Evolutionary conservation across 2,113 vertebrate genomes (phyloP), one percentile per base, ranked within the genome.

Genomic region (Neopipo cinnamomea): DNA sequence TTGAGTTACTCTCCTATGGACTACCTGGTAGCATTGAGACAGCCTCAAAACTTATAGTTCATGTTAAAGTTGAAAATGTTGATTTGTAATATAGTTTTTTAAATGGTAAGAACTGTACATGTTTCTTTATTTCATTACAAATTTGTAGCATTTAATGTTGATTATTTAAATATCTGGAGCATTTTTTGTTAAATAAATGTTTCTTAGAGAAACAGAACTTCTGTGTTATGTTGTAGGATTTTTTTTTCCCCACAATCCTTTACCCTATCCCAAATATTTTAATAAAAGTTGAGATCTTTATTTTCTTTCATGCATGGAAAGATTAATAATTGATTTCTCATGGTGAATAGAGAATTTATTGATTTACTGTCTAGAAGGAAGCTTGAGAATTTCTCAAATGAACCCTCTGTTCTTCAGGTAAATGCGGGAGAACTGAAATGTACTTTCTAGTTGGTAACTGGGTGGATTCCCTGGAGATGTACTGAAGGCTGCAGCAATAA

Each of bases 371-470:
- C 59, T 27, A 63, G 50, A 41, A 95, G 20, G 5, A 85, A 93
- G 70, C 53, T 52, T 86, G 62, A 94, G 22, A 88, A 74, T 85
- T 91, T 95, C 50, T 91, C 22, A 75, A 31, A 41, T n/a, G 68
- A 27, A 18, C n/a, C 83, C n/a, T 90, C 70, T 76, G 55, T 79
- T 73, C 53, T 91, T 89, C 77, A 91, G 81, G 87, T 76, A 88
- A 96, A 85, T 79, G 24, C 19, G 33, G 5, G 23, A 62, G 67
- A 27, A 88, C 27, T 63, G 28, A 46, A 91, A 79, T 52, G 12
- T 66, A 66, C 27, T 88, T 25, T 89, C 74, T 84, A 89, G 85
- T 65, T 89, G 56, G 9, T 91, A 80, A 95, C 86, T 89, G 81
- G 85, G 84, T 76, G 47, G 65, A 55, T 67, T 93, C 71, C 63